Percentiles rank a stretch among this genome's conserved stretches.
Conservation (phyloP, 2,888 invertebrate species). For the Oasisia sp. region DNA sequence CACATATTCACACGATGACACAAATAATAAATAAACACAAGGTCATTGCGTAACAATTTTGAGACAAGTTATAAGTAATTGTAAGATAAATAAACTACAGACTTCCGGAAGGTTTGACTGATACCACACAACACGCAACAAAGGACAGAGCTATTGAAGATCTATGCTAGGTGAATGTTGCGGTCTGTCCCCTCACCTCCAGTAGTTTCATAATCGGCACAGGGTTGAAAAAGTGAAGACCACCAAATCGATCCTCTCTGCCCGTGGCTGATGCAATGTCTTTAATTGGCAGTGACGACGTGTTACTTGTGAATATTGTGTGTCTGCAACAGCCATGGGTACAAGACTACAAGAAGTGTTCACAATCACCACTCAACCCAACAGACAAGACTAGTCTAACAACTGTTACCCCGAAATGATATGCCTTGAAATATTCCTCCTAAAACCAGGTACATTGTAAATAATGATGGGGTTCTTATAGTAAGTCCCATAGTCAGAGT, state of each 20-base stretch:
- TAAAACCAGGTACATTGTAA: no score
- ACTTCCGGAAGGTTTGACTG: not conserved
- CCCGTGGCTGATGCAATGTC: slow-evolving; percentile 82
- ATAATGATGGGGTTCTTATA: no score
- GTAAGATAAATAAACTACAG: not conserved
- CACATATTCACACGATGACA: no score
- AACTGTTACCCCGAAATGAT: no score
- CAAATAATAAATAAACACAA: not conserved
- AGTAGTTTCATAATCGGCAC: slow-evolving; percentile 88
- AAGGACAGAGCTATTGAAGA: not conserved
- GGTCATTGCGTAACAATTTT: not conserved
- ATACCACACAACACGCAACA: not conserved
- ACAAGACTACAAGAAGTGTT: not conserved
- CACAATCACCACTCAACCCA: not conserved
- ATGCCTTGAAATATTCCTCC: no score
- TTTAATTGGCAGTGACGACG: slow-evolving; percentile 85
- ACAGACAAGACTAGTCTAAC: not conserved
- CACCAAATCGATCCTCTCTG: slow-evolving; percentile 78
- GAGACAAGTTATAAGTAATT: not conserved
- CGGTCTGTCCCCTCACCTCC: slow-evolving; percentile 71
- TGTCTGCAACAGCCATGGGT: slow-evolving; percentile 69
- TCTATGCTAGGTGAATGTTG: not conserved
- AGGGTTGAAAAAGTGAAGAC: slow-evolving; percentile 92
- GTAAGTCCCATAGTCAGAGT: no score
- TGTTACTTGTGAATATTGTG: slow-evolving; percentile 88